These are phyloP conservation scores for Harpalus rubripes DNA, from an alignment of 2,888 invertebrate genomes.

Conservation along the genomic window DNA sequence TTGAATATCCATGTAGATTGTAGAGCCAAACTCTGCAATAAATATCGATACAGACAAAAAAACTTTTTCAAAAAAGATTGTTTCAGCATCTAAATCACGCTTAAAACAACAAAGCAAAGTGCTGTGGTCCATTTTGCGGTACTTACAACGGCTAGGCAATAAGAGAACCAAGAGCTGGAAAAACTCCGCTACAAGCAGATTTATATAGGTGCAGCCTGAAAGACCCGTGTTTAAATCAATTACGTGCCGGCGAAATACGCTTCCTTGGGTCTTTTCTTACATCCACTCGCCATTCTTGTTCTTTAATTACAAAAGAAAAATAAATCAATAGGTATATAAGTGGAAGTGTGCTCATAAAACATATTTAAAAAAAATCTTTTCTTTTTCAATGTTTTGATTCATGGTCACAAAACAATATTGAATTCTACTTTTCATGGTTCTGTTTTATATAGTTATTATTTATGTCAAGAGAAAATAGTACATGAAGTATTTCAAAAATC, in stretches of 20 bases:
- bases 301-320: slow-evolving; percentile 54
- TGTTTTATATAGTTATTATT: too few species aligned
- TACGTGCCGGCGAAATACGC: slow-evolving; percentile 36
- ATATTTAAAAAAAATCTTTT: background rate
- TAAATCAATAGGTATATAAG: slow-evolving; percentile 47
- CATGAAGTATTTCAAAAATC: too few species aligned
- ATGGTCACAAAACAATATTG: background rate
- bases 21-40: background rate
- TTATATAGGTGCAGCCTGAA: slow-evolving; percentile 60
- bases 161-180: slow-evolving; percentile 54
- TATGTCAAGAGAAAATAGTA: too few species aligned
- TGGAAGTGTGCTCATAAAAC: background rate
- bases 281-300: slow-evolving; percentile 43
- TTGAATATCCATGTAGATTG: slow-evolving; percentile 13
- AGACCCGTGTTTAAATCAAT: slow-evolving; percentile 65
- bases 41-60: slow-evolving; percentile 42
- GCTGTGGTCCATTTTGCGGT: slow-evolving; percentile 37
- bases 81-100: slow-evolving; percentile 46
- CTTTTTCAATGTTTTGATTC: background rate
- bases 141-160: slow-evolving; percentile 56
- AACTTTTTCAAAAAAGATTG: slow-evolving; percentile 19
- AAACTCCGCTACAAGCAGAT: slow-evolving; percentile 60
- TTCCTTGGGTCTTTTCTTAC: slow-evolving; percentile 36
- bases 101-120: slow-evolving; percentile 57
- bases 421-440: too few species aligned